Base-by-base conservation (phyloP, 2,888 invertebrate genomes). In the Epistrophella euchroma region DNA sequence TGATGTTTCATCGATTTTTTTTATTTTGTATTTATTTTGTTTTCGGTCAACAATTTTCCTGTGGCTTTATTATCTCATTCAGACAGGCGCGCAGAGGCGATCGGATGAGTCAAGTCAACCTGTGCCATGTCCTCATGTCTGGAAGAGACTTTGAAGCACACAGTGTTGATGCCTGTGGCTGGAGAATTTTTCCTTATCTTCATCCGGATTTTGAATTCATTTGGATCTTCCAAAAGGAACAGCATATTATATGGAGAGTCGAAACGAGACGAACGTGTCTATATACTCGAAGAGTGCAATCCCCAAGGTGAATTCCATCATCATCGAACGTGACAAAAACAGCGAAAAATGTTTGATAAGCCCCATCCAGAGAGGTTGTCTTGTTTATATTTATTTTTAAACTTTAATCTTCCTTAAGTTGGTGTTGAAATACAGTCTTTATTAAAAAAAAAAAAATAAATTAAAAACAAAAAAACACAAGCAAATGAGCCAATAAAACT, bases 281-380 rank as follows among this genome's bases (percentile, higher is more conserved):
- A 5, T 40, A 32, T 22, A 5, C 3, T 37, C 19, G n/a, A 17
- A 64, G 22, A 68, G 52, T 35, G 52, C 68, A 52, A 68, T 50
- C 50, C 77, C 77, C 81, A 78, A 86, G 77, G 86, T 86, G 82
- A 86, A 86, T 86, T 86, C 86, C 86, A 86, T 86, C 86, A 86
- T 86, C 86, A 86, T 82, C 82, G 77, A 86, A 81, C 82, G 86
- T 86, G 86, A 86, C 86, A 86, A 86, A 86, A 82, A 86, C 82
- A 86, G 86, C 77, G 86, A 86, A 85, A 85, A 70, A 62, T 45
- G 47, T 52, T 80, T 85, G 85, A 85, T 85, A 85, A 85, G 80
- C 75, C 10, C 25, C 75, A 37, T 37, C 66, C 6, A 70, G 17
- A 40, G 68, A 47, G 68, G 55, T 72, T 68, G 60, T 66, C 13